These are phyloP conservation scores for Ophthalmolycus amberensis DNA, from an alignment of 2,113 vertebrate genomes.

Conservation along the genomic window DNA sequence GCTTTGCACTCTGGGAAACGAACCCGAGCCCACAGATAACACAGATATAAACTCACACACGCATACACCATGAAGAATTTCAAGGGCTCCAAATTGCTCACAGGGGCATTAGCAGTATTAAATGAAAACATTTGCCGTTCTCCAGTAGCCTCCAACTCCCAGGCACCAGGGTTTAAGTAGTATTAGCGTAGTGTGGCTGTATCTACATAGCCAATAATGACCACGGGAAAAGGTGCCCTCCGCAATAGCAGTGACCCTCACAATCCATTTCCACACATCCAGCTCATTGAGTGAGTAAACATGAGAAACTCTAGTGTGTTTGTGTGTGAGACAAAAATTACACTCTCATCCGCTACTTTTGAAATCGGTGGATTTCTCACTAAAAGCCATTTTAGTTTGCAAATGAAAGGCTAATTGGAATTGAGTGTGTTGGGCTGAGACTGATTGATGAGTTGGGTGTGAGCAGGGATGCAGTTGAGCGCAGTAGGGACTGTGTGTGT, in stretches of 20 bases:
- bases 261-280: conserved; percentile 59
- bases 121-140: conserved; percentile 74
- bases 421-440: conserved; percentile 62
- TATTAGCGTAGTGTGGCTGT: conserved; percentile 64
- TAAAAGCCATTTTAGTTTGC: conserved; percentile 66
- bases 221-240: conserved; percentile 57
- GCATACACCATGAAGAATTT: conserved; percentile 52
- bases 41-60: conserved; percentile 31
- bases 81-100: conserved; percentile 71
- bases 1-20: conserved; percentile 53
- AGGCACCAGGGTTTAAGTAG: conserved; percentile 72
- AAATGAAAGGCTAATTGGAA: conserved; percentile 76
- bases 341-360: conserved; percentile 52
- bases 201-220: conserved; percentile 71
- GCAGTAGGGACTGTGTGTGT: not conserved
- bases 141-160: conserved; percentile 59
- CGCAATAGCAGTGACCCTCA: conserved; percentile 52
- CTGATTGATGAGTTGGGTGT: conserved; percentile 69
- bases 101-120: conserved; percentile 73
- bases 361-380: conserved; percentile 62
- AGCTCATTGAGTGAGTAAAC: conserved; percentile 61
- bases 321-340: conserved; percentile 26
- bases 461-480: conserved; percentile 42
- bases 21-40: conserved; percentile 35
- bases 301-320: conserved; percentile 38